Conservation (phyloP, 2,888 invertebrate genomes). For the Caenorhabditis imperialis region DNA sequence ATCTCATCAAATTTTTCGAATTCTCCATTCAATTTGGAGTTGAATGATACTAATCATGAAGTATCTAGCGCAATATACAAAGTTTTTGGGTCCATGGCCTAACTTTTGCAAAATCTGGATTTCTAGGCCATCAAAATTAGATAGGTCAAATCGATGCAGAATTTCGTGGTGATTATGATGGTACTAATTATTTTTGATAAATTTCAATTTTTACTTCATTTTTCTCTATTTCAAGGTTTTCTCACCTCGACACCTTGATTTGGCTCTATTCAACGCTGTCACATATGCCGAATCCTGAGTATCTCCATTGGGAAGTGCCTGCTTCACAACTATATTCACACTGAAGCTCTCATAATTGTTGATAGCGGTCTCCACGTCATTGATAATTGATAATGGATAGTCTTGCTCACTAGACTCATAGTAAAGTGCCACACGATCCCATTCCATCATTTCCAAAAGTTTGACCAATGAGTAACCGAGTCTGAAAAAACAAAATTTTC, state of each 20-base stretch:
- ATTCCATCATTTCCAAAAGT: constrained; percentile 56
- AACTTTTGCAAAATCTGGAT: too few relatives aligned
- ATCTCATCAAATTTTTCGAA: too few relatives aligned
- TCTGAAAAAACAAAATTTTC: too few relatives aligned
- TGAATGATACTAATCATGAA: too few relatives aligned
- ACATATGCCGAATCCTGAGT: constrained; percentile 25
- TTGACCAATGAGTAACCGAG: constrained; percentile 53
- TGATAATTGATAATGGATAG: constrained; percentile 46
- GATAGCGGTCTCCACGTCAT: constrained; percentile 53
- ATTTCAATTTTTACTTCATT: too few relatives aligned
- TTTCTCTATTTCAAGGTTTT: not conserved
- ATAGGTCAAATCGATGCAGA: too few relatives aligned
- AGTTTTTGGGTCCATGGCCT: too few relatives aligned
- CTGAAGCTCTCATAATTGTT: constrained; percentile 11
- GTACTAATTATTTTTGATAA: too few relatives aligned
- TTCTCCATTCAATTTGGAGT: too few relatives aligned
- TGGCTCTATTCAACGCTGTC: constrained; percentile 17
- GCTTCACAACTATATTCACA: constrained; percentile 42
- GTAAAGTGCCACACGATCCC: constrained; percentile 49
- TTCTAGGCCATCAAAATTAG: too few relatives aligned
- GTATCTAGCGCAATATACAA: too few relatives aligned
- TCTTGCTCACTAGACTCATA: constrained; percentile 39
- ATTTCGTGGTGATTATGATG: too few relatives aligned
- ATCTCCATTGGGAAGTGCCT: constrained; percentile 18
- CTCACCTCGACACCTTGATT: constrained; percentile 35